These are phyloP conservation scores for Cynoglossus semilaevis DNA, from an alignment of 2,113 vertebrate genomes.

Conservation along the genomic window DNA sequence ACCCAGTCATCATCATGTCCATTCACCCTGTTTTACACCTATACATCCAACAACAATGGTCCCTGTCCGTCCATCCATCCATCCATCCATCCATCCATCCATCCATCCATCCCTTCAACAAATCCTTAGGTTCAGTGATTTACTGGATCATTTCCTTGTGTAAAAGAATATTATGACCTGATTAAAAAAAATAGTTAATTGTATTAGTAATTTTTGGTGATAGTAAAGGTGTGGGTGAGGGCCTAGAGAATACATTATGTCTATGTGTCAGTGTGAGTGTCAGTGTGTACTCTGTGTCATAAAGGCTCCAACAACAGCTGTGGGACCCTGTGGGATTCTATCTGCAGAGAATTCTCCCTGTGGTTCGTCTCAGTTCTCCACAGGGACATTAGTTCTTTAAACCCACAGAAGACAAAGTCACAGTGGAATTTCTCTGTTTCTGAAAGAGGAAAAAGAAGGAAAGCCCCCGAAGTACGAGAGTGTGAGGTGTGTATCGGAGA, in stretches of 20 bases:
- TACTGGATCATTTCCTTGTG: too few relatives aligned
- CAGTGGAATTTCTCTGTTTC: not conserved
- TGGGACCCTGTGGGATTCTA: slow-evolving; percentile 24
- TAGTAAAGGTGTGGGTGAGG: not conserved
- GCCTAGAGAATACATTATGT: too few relatives aligned
- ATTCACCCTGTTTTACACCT: too few relatives aligned
- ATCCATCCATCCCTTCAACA: too few relatives aligned
- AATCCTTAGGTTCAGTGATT: too few relatives aligned
- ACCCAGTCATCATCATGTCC: too few relatives aligned
- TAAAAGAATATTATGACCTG: too few relatives aligned
- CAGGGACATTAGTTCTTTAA: slow-evolving; percentile 21
- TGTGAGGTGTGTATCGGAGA: slow-evolving; percentile 36
- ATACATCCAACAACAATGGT: too few relatives aligned
- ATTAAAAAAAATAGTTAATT: too few relatives aligned
- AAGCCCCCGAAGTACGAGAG: slow-evolving; percentile 36
- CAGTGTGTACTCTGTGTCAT: slow-evolving; percentile 25
- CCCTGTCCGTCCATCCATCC: too few relatives aligned
- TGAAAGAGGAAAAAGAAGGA: slow-evolving; percentile 19
- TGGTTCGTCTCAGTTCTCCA: slow-evolving; percentile 12
- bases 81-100: too few relatives aligned
- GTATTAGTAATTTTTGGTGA: too few relatives aligned
- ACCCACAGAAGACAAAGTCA: slow-evolving; percentile 14
- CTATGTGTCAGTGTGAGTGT: slow-evolving; percentile 22
- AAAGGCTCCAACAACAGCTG: slow-evolving; percentile 45
- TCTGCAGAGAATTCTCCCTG: slow-evolving; percentile 2